Evolutionary conservation across 2,797 vertebrate species (phyloP).

Genomic region (Cephalopachus bancanus): DNA sequence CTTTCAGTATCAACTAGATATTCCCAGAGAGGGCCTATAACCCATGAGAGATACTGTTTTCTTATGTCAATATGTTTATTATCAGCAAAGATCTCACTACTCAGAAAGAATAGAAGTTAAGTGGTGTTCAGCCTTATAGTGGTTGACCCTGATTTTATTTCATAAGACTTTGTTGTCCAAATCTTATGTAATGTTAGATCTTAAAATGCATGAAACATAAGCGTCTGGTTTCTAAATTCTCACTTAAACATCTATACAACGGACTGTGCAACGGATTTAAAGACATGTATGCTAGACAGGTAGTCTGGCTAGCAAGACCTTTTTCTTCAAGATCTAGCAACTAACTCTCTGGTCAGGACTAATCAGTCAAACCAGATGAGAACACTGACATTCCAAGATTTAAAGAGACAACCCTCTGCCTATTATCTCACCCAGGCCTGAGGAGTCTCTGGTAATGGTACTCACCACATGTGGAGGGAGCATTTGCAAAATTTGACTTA

Average conservation of each 20-base stretch:
- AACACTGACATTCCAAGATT: not conserved
- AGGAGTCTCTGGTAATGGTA: not conserved
- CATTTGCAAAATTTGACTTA: not conserved
- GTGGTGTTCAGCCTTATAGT: not conserved
- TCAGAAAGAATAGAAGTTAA: constrained; percentile 29
- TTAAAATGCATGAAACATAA: constrained; percentile 41
- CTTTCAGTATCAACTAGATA: constrained; percentile 57
- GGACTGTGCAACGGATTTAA: not conserved
- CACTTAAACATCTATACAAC: not conserved
- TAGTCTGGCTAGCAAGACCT: not conserved
- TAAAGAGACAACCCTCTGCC: not conserved
- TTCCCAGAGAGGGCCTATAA: constrained; percentile 52
- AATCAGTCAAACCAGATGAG: not conserved
- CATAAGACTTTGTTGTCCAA: constrained; percentile 38
- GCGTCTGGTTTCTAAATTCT: not conserved
- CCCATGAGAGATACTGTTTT: constrained; percentile 31
- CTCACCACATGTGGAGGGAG: not conserved
- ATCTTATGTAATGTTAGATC: constrained; percentile 49
- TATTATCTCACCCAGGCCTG: not conserved
- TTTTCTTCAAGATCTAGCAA: constrained; percentile 3
- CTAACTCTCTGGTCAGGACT: constrained; percentile 2
- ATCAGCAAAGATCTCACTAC: constrained; percentile 63
- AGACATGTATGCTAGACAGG: not conserved
- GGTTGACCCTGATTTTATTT: constrained; percentile 45
- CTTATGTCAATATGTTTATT: constrained; percentile 63